Conservation (phyloP, 2,888 invertebrate species). For the Volucella inanis region DNA sequence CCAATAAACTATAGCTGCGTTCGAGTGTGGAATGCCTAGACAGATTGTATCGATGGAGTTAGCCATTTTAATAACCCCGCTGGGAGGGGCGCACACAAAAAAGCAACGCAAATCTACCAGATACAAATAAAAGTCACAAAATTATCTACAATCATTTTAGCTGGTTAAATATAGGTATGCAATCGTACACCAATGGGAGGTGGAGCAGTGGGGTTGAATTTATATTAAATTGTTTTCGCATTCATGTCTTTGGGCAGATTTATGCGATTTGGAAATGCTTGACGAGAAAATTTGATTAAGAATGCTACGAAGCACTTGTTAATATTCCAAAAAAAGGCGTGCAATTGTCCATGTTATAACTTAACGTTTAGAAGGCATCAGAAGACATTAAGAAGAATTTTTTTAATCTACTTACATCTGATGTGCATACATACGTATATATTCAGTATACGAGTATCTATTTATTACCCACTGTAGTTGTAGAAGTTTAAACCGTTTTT, state of each 20-base stretch:
- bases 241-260: conserved; percentile 59
- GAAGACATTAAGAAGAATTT: too few relatives aligned
- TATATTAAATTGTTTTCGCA: conserved; percentile 68
- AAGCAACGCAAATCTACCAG: conserved; percentile 5
- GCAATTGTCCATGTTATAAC: background rate
- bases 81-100: conserved; percentile 60
- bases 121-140: conserved; percentile 32
- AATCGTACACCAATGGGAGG: background rate
- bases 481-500: too few relatives aligned
- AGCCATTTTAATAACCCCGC: conserved; percentile 71
- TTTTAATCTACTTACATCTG: too few relatives aligned
- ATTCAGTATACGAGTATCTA: too few relatives aligned
- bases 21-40: conserved; percentile 25
- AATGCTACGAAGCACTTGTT: background rate
- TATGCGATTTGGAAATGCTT: conserved; percentile 43
- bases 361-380: too few relatives aligned
- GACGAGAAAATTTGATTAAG: conserved; percentile 4
- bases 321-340: background rate
- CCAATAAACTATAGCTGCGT: conserved; percentile 26
- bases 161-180: conserved; percentile 10
- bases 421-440: too few relatives aligned
- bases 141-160: conserved; percentile 50
- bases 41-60: conserved; percentile 64
- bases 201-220: conserved; percentile 30
- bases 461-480: too few relatives aligned